These are phyloP conservation scores for Falco naumanni DNA, from an alignment of 2,797 vertebrate species.

Conservation along the genomic window DNA sequence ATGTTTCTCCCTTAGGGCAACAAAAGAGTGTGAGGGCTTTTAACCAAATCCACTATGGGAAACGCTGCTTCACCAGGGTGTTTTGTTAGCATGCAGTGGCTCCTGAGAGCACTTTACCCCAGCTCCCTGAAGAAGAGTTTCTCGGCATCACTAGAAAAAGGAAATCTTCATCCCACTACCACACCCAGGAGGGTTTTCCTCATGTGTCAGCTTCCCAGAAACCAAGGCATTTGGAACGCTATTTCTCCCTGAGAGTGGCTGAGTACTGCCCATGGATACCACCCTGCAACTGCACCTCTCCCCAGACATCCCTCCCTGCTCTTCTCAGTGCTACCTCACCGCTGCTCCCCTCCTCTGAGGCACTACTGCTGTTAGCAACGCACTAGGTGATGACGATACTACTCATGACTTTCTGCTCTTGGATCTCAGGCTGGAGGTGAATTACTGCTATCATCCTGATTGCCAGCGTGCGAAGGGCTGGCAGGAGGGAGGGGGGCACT, in stretches of 20 bases:
- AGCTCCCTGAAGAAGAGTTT: background rate
- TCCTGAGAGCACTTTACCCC: background rate
- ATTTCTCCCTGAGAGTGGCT: background rate
- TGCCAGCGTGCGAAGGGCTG: fast-evolving
- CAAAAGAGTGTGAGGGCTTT: background rate
- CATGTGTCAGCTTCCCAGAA: fast-evolving
- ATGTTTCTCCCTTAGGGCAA: background rate
- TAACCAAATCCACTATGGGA: background rate
- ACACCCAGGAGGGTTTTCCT: background rate
- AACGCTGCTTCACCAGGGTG: background rate
- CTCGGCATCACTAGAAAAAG: background rate
- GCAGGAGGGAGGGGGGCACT: fast-evolving
- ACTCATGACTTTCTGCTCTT: background rate
- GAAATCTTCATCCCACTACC: background rate
- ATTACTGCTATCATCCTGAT: background rate
- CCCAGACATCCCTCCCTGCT: fast-evolving
- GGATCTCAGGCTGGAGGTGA: background rate
- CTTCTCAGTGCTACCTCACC: fast-evolving
- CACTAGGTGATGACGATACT: background rate
- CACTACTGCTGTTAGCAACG: background rate
- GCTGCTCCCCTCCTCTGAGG: background rate
- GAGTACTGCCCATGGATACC: background rate
- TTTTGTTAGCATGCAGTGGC: background rate
- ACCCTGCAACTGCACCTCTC: fast-evolving
- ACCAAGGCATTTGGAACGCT: background rate